phyloP scores from a whole-genome alignment of 1,140 invertebrate species.

The Cephus cinctus region DNA sequence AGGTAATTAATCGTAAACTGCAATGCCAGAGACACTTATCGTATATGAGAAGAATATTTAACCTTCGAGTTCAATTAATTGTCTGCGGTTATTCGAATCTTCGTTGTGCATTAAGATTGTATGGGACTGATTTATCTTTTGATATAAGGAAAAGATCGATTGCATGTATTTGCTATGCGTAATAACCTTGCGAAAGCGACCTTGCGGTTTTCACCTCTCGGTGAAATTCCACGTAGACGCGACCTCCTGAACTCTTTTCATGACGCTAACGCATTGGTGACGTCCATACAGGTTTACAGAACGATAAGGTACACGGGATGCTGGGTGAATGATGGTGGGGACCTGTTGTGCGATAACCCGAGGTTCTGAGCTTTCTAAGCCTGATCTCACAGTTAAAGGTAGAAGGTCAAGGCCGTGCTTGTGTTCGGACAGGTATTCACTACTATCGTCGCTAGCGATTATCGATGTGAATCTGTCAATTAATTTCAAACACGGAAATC shows the following conservation, averaged over 20 bases:
- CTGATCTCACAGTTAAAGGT: conserved; percentile 29
- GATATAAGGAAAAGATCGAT: too few relatives aligned
- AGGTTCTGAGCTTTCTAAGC: conserved; percentile 18
- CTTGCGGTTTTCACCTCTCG: conserved; percentile 19
- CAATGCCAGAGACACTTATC: neutral
- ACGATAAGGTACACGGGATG: neutral
- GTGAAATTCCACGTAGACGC: conserved; percentile 29
- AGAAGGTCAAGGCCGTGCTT: conserved; percentile 24
- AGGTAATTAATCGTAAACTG: too few relatives aligned
- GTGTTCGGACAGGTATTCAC: conserved; percentile 11
- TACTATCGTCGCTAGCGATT: too few relatives aligned
- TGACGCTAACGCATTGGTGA: neutral
- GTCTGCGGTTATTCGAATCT: neutral
- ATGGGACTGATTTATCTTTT: too few relatives aligned
- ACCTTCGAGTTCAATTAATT: neutral
- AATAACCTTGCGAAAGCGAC: too few relatives aligned
- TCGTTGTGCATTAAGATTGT: too few relatives aligned
- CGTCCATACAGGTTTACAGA: too few relatives aligned
- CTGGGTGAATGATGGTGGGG: neutral
- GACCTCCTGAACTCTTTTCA: conserved; percentile 37
- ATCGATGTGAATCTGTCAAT: too few relatives aligned
- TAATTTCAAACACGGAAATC: too few relatives aligned
- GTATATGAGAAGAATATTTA: neutral
- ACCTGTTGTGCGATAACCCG: neutral
- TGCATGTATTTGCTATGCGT: too few relatives aligned